Evolutionary conservation across 2,888 invertebrate species (phyloP).

Genomic region (Callinectes sapidus): DNA sequence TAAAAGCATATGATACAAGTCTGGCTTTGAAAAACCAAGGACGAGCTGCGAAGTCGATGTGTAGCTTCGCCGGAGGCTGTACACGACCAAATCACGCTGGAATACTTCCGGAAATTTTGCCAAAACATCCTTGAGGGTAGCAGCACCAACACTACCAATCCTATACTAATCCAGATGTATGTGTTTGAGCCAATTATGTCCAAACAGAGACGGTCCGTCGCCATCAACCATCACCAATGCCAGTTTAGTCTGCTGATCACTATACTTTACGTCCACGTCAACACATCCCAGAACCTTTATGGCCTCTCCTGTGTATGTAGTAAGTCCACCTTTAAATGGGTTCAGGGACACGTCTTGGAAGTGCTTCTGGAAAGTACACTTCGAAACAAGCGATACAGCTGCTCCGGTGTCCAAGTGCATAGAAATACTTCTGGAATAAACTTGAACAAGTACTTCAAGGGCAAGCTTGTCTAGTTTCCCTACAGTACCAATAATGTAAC

Average conservation of each 20-base stretch:
- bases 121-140: too few species aligned
- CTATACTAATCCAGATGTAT: neutral
- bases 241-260: neutral
- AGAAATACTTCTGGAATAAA: neutral
- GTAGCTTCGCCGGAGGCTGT: constrained; percentile 28
- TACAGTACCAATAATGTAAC: too few species aligned
- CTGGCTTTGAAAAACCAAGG: constrained; percentile 28
- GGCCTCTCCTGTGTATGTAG: neutral
- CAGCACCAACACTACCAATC: too few species aligned
- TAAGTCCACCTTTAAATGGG: neutral
- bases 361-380: neutral
- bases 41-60: neutral
- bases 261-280: too few species aligned
- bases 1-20: constrained; percentile 40
- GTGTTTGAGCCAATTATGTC: neutral
- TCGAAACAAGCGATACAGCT: neutral
- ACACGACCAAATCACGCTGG: neutral
- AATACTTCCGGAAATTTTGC: constrained; percentile 35
- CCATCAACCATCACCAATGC: neutral
- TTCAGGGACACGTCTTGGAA: neutral
- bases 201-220: neutral
- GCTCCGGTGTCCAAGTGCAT: neutral
- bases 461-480: too few species aligned
- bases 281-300: too few species aligned
- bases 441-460: neutral